Base-by-base conservation (phyloP, 2,888 invertebrate species). In the Syrphus vitripennis region DNA sequence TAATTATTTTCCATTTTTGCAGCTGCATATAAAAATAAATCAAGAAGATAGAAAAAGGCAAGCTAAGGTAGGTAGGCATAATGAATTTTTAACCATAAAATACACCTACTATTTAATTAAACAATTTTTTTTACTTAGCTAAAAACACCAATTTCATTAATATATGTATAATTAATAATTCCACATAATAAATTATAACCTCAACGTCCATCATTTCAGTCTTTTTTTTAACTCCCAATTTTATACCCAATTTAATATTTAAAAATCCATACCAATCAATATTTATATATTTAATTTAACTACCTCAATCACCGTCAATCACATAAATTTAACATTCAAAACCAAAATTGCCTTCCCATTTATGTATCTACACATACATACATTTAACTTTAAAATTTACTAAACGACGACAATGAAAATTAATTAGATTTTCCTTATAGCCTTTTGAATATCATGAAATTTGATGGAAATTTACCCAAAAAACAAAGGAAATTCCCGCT, bases 341-440 rank as follows among this genome's bases (percentile, higher is more conserved):
- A 29, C 63, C 29, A 16, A 63, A 63, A 63, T 63, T 45, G 16
- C 42, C 63, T 45, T 29, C 42, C 16, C 24, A 40, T 21, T 5
- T 6, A 29, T 5, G 6, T 6, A 29, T 6, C 3, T 5, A 3
- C 29, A 29, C 6, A 29, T 29, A 29, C 29, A 34, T 34, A 34
- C 12, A 2, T 48, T 48, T 21, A 21, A 2, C 26, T 26, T 16
- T 26, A 42, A 63, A 42, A 29, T 45, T 29, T 4, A 42, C 42
- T 1, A 2, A 63, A 63, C 42, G 12, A 63, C 42, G 12, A 63
- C 63, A 70, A n/a, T 21, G 57, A 42, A 34, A 45, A 76, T 48
- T 76, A 76, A 81, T 76, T 70, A 76, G 45, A 61, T 70, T 63
- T 55, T 70, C 55, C 63, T 63, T 48, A 76, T 55, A 40, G 16